Conservation (phyloP, 2,113 vertebrate species). For the Alosa alosa region DNA sequence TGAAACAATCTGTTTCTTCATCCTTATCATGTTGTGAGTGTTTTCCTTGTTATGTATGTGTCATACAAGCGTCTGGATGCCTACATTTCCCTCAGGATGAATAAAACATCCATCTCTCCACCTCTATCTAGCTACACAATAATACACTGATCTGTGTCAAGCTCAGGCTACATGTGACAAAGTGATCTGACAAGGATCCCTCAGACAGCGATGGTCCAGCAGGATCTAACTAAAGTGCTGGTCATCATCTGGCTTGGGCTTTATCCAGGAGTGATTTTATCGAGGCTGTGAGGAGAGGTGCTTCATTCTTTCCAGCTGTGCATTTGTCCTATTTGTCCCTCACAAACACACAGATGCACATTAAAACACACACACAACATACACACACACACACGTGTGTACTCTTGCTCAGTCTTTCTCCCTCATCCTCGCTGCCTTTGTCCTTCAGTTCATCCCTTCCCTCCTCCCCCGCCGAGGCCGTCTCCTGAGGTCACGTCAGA, state of each 20-base stretch:
- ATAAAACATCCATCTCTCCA: too few relatives aligned
- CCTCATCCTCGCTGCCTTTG: constrained; percentile 46
- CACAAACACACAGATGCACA: background rate
- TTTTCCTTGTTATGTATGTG: too few relatives aligned
- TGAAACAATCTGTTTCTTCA: too few relatives aligned
- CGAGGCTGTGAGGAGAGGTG: background rate
- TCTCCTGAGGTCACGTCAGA: constrained; percentile 32
- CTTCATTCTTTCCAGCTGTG: background rate
- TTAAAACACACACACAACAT: background rate
- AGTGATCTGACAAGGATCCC: background rate
- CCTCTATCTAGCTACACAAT: background rate
- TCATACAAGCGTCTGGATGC: too few relatives aligned
- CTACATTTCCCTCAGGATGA: too few relatives aligned
- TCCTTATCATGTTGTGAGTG: too few relatives aligned
- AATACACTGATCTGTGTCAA: background rate
- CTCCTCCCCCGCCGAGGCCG: background rate
- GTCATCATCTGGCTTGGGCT: background rate
- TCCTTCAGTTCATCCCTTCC: constrained; percentile 26
- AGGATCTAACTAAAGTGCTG: background rate
- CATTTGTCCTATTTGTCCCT: background rate
- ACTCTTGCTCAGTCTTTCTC: background rate
- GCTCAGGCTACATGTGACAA: background rate
- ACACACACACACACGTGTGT: background rate
- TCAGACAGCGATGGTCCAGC: background rate
- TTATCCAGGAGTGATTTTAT: background rate